These are phyloP conservation scores for Epizoanthus illoricatus DNA, from an alignment of 92 coral and sea anemone species.

Conservation along the genomic window DNA sequence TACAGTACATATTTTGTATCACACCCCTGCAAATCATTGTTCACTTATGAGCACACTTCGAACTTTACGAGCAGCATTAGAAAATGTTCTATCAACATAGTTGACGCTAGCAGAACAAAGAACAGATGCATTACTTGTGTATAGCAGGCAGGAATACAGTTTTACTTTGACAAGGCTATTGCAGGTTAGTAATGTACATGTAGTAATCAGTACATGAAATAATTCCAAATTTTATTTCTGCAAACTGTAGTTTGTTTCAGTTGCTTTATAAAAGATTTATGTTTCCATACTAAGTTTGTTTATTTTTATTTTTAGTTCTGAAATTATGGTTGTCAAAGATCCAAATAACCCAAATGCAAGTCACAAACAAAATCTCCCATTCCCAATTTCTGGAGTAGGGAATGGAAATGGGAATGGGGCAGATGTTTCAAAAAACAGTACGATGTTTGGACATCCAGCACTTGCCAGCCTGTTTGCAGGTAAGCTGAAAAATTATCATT, in stretches of 20 bases:
- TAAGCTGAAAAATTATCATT: neutral
- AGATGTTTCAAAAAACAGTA: neutral
- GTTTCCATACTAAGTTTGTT: neutral
- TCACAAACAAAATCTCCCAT: conserved; percentile 41
- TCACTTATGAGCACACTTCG: too few species aligned
- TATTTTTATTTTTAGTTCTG: conserved; percentile 35
- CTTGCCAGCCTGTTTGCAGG: conserved; percentile 35
- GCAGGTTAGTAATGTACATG: neutral
- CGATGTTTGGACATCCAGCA: conserved; percentile 36
- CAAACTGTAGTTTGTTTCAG: too few species aligned
- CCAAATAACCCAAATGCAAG: conserved; percentile 45
- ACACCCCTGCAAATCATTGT: too few species aligned
- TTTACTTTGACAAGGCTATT: too few species aligned
- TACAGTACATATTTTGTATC: too few species aligned
- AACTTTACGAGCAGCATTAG: too few species aligned
- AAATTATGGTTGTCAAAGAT: conserved; percentile 38
- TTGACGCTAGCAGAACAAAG: too few species aligned
- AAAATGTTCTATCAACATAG: too few species aligned
- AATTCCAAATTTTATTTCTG: too few species aligned
- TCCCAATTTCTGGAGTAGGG: conserved; percentile 32
- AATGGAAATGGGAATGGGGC: neutral
- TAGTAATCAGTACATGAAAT: neutral
- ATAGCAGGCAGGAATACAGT: too few species aligned
- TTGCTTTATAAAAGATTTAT: neutral
- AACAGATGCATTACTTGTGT: too few species aligned